Percentiles rank a stretch among this genome's conserved stretches.
phyloP scores from a whole-genome alignment of 2,888 invertebrate species.

The Drosophila differens region DNA sequence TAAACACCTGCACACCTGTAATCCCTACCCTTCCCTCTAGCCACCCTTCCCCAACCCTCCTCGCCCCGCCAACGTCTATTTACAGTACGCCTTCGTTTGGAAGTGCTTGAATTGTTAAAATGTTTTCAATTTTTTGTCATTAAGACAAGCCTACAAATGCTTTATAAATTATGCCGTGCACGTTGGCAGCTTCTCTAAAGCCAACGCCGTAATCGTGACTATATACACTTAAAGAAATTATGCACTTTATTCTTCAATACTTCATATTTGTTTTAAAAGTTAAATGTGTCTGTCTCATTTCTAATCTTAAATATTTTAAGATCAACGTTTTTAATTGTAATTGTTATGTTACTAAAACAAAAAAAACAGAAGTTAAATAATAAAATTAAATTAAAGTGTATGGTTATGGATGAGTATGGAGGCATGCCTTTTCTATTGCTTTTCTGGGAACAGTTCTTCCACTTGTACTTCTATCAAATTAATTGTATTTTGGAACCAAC shows the following conservation, averaged over 20 bases:
- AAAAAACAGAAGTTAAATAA: no score
- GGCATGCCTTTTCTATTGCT: neutral
- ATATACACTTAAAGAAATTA: conserved; percentile 1
- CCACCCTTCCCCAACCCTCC: neutral
- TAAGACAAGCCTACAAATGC: conserved; percentile 79
- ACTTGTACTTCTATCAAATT: neutral
- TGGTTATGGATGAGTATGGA: neutral
- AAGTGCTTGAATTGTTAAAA: conserved; percentile 72
- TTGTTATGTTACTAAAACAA: no score
- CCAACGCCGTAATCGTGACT: conserved; percentile 13
- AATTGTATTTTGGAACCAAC: neutral
- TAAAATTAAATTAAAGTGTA: neutral
- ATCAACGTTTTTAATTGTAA: neutral
- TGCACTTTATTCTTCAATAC: neutral
- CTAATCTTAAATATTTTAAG: neutral
- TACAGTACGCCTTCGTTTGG: conserved; percentile 32
- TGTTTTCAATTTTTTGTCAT: conserved; percentile 76
- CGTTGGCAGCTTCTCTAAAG: conserved; percentile 50
- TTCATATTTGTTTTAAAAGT: neutral
- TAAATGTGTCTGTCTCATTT: neutral
- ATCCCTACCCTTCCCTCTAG: neutral
- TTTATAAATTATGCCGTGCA: conserved; percentile 71
- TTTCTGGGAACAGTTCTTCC: neutral
- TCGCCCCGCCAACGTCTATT: neutral
- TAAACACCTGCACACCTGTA: conserved; percentile 46